Evolutionary conservation across 2,888 invertebrate species (phyloP), one percentile per base, ranked within the genome.

Genomic region (Lutraria lutraria): DNA sequence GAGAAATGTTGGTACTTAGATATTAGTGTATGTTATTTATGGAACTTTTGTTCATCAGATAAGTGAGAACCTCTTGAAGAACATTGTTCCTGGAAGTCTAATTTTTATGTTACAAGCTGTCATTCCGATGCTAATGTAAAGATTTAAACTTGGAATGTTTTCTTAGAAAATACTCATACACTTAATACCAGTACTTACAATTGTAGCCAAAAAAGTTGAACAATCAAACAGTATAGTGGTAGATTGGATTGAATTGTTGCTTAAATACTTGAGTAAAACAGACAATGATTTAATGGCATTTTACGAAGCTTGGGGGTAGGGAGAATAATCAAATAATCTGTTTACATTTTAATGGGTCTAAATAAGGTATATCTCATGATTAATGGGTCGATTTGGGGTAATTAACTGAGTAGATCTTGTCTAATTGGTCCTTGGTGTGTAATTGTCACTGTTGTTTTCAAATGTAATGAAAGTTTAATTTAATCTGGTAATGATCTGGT

Each of bases 401-500:
- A 76, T 76, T 76, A 34, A 76, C 76, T 76, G 4, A 76, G 34
- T 34, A 16, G 13, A 25, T 76, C 76, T 76, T 31, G 15, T 76
- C 31, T 34, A 34, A 31, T 76, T 76, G 13, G 12, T 76, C 31
- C 63, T 25, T 16, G 31, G 29, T 31, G 25, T 76, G 31, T 0
- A 16, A 15, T 31, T 76, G 34, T 31, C 31, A 31, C 31, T 76
- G 76, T 76, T 76, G 76, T 76, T 76, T 72, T 76, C 34, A 76
- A 29, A 72, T 60, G 31, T 72, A 29, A 76, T 76, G 25, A 76
- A 34, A 76, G 31, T 76, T 76, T 19, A 76, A 76, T 76, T 76
- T 31, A 31, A 13, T 34, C 76, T 76, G 76, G 31, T 31, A 19
- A 16, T 6, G 2, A 31, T 34, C 16, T 1, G 19, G 31, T 31